Conservation (phyloP, 2,888 invertebrate species). For the Tridacna crocea region DNA sequence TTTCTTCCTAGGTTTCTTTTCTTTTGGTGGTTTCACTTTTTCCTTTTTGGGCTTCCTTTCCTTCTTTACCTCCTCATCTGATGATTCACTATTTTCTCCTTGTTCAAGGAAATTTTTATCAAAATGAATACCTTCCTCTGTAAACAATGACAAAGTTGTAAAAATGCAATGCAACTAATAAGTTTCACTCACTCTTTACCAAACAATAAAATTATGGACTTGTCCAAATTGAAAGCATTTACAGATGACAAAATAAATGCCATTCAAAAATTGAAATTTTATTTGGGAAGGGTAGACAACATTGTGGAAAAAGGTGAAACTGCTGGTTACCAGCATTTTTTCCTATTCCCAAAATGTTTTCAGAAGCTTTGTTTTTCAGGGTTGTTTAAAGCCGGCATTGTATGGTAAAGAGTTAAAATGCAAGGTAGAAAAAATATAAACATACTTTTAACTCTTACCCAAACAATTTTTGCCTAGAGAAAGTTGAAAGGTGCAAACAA, state of each 20-base stretch:
- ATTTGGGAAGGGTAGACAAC: not conserved
- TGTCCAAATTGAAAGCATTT: too few relatives aligned
- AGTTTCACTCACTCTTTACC: not conserved
- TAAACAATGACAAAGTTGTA: not conserved
- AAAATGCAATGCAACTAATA: not conserved
- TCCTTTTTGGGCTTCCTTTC: constrained; percentile 13
- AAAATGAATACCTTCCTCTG: constrained; percentile 69
- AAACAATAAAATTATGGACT: too few relatives aligned
- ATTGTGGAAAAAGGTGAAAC: not conserved
- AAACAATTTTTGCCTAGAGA: too few relatives aligned
- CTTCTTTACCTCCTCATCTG: constrained; percentile 34
- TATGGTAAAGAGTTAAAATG: not conserved
- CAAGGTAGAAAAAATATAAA: too few relatives aligned
- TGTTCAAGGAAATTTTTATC: constrained; percentile 62
- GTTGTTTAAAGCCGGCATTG: too few relatives aligned
- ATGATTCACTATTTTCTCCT: constrained; percentile 34
- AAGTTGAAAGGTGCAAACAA: too few relatives aligned
- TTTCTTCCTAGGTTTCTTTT: constrained; percentile 5
- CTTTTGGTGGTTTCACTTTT: constrained; percentile 9
- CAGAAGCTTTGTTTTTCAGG: too few relatives aligned
- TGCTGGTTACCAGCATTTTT: constrained; percentile 2
- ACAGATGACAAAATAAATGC: too few relatives aligned
- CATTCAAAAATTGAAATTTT: too few relatives aligned
- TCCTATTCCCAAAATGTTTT: too few relatives aligned
- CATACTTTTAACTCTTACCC: too few relatives aligned